These are phyloP conservation scores for Macrotis lagotis DNA, from an alignment of 2,113 vertebrate genomes.

Conservation along the genomic window DNA sequence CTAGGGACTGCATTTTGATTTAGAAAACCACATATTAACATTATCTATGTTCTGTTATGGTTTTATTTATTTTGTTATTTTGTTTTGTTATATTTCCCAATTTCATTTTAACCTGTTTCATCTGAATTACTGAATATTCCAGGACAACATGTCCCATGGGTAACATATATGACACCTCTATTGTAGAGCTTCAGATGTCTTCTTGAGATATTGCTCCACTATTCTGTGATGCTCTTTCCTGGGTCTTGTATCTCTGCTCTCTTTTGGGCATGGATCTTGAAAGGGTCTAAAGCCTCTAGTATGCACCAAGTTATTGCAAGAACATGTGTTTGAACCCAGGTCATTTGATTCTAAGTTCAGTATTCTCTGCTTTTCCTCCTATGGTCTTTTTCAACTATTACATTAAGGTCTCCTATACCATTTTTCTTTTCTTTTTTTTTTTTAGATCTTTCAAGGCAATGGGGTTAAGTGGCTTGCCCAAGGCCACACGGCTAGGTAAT, in stretches of 20 bases:
- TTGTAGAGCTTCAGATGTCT: neutral
- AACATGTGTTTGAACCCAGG: neutral
- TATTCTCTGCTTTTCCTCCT: neutral
- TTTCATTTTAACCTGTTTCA: neutral
- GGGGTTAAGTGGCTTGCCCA: too few relatives aligned
- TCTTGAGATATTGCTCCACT: neutral
- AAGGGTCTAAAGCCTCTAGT: neutral
- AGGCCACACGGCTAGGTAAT: too few relatives aligned
- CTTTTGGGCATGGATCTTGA: neutral
- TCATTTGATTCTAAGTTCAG: neutral
- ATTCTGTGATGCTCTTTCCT: neutral
- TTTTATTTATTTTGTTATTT: neutral
- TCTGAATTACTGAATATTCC: neutral
- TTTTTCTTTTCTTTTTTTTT: neutral
- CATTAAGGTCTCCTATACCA: neutral
- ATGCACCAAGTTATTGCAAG: neutral
- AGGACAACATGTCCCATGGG: neutral
- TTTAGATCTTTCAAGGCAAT: too few relatives aligned
- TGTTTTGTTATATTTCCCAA: neutral
- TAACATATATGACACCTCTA: neutral
- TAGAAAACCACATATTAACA: neutral
- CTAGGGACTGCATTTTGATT: neutral
- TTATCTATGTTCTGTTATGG: neutral
- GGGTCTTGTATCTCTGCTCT: neutral
- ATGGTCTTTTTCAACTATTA: neutral